Conservation (phyloP, 2,888 invertebrate species). For the Marasmarcha lunaedactyla region DNA sequence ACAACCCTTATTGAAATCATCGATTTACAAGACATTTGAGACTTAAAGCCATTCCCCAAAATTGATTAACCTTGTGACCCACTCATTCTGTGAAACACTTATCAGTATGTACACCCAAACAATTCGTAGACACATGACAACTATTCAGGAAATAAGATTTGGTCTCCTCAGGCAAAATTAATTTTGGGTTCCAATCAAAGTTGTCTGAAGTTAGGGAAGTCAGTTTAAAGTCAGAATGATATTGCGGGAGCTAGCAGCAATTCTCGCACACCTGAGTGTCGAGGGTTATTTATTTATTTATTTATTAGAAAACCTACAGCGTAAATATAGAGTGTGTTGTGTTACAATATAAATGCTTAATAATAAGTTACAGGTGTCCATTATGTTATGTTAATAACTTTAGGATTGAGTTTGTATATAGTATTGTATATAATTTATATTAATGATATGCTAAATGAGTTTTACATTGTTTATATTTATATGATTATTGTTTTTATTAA, state of each 20-base stretch:
- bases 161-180: slow-evolving; percentile 34
- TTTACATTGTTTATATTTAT: too few relatives aligned
- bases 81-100: neutral
- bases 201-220: slow-evolving; percentile 31
- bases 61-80: neutral
- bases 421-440: too few relatives aligned
- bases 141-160: slow-evolving; percentile 1
- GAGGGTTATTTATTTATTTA: neutral
- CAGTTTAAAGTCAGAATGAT: slow-evolving; percentile 14
- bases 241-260: neutral
- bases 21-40: neutral
- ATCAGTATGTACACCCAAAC: neutral
- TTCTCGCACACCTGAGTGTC: neutral
- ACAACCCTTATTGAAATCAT: too few relatives aligned
- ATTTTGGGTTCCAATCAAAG: slow-evolving; percentile 51
- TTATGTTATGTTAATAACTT: too few relatives aligned
- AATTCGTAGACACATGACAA: slow-evolving; percentile 1
- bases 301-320: too few relatives aligned
- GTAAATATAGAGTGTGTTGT: too few relatives aligned
- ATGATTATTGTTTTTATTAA: too few relatives aligned
- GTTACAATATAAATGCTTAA: too few relatives aligned
- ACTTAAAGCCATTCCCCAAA: neutral
- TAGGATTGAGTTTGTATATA: too few relatives aligned
- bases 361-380: too few relatives aligned
- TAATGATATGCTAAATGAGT: too few relatives aligned